Base-by-base conservation (phyloP, 2,113 vertebrate species). In the Zapus hudsonius region DNA sequence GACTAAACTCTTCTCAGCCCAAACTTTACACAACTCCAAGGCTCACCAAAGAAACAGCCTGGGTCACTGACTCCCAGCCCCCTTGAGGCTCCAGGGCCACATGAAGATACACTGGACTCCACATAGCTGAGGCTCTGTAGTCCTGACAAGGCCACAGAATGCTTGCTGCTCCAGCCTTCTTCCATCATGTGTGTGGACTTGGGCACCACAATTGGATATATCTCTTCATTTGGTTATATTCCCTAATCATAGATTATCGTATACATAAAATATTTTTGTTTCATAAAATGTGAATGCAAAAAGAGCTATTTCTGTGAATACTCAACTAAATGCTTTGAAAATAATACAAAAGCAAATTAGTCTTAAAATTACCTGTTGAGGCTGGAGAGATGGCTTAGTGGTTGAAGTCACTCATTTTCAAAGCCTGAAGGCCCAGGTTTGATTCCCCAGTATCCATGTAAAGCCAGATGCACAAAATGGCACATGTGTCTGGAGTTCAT, bases 131-230 rank as follows among this genome's bases (percentile, higher is more conserved):
- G 1, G 5, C 8, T 13, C 59, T 0, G 8, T 12, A 7, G 27
- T n/a, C 17, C 67, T 11, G 5, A 27, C 1, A 7, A 23, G 12
- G 29, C n/a, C 63, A 20, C 7, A 17, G 9, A 0, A 6, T 3
- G 40, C 36, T 40, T 31, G 7, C 6, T 0, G 0, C 11, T 23
- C 70, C 23, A 1, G 22, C n/a, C 3, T 19, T 44, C 31, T 10
- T 38, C 67, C 0, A 0, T 4, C 2, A 3, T 7, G 36, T 19
- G 27, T 6, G 0, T 0, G 0, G 1, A 16, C 13, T 19, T 2
- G 67, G 72, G 67, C 2, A 47, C 40, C 29, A 5, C 1, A 0
- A 5, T 25, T 6, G 36, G 5, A 2, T 0, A 12, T 20, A 2
- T 67, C 33, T 27, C 7, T n/a, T 1, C 29, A 6, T 13, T 27